These are phyloP conservation scores for Acinonyx jubatus DNA, from an alignment of 2,113 vertebrate genomes.

Conservation along the genomic window DNA sequence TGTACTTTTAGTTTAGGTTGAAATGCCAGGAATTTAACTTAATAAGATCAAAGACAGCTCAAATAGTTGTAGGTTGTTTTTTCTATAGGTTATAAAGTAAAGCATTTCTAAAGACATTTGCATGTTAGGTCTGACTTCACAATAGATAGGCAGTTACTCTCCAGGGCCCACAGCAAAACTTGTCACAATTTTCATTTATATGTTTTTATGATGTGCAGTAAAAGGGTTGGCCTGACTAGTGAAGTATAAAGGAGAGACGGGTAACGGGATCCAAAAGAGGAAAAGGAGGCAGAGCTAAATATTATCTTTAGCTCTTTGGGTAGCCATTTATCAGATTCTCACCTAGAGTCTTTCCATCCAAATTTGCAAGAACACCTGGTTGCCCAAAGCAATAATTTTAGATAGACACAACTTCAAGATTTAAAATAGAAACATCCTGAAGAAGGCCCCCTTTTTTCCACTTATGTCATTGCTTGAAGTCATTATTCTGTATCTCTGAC, in stretches of 20 bases:
- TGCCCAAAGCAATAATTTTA: not conserved
- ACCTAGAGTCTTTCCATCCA: not conserved
- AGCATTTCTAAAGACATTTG: not conserved
- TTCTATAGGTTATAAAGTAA: not conserved
- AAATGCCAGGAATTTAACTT: conserved; percentile 8
- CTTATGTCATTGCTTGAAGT: not conserved
- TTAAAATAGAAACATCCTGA: conserved; percentile 20
- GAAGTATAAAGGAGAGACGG: not conserved
- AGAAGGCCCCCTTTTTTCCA: not conserved
- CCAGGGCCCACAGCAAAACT: not conserved
- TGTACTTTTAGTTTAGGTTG: conserved; percentile 27
- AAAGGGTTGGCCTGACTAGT: not conserved
- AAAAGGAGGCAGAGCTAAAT: not conserved
- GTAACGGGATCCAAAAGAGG: not conserved
- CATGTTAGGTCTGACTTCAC: not conserved
- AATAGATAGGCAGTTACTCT: not conserved
- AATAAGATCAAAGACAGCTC: not conserved
- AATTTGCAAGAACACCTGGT: not conserved
- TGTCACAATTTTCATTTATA: not conserved
- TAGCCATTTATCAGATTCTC: not conserved
- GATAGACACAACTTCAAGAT: not conserved
- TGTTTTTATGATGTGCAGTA: not conserved
- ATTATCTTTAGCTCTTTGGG: not conserved
- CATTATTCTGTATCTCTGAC: not conserved
- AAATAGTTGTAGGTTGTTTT: not conserved